These are phyloP conservation scores for Tachysurus vachellii DNA, from an alignment of 2,113 vertebrate species.

Conservation along the genomic window DNA sequence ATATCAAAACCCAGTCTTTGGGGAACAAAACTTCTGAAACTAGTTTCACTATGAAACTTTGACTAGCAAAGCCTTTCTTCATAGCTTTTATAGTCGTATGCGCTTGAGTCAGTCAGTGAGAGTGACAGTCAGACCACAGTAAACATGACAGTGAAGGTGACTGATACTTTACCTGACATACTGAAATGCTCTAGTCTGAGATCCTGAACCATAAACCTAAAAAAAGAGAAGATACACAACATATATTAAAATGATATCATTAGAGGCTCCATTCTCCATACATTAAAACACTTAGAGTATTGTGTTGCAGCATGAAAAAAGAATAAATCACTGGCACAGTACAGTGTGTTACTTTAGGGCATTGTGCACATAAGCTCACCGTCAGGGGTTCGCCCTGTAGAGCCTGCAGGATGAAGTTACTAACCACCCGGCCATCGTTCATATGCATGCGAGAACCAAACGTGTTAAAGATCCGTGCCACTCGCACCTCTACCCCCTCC, in stretches of 20 bases:
- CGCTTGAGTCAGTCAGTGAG: not conserved
- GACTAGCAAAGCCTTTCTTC: not conserved
- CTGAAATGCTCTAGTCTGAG: slow-evolving; percentile 95
- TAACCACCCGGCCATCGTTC: slow-evolving; percentile 98
- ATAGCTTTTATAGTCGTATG: not conserved
- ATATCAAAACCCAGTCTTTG: not conserved
- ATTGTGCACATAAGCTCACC: slow-evolving; percentile 67
- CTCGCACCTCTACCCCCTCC: slow-evolving; percentile 97
- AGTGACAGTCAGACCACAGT: not conserved
- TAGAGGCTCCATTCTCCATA: not conserved
- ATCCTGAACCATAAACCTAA: slow-evolving; percentile 93
- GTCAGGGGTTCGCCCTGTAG: slow-evolving; percentile 95
- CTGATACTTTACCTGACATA: slow-evolving; percentile 88
- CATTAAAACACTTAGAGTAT: not conserved
- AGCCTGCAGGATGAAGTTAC: slow-evolving; percentile 98
- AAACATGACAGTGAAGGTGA: not conserved
- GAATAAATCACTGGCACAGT: not conserved
- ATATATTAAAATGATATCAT: not conserved
- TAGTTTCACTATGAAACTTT: not conserved
- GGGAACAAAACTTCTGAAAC: not conserved
- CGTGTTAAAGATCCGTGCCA: slow-evolving; percentile 98
- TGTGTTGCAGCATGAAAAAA: not conserved
- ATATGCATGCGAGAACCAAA: slow-evolving; percentile 99
- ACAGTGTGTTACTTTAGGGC: not conserved
- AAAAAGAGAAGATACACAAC: slow-evolving; percentile 51